These are phyloP conservation scores for Melopsittacus undulatus DNA, from an alignment of 2,797 vertebrate genomes.

Conservation along the genomic window DNA sequence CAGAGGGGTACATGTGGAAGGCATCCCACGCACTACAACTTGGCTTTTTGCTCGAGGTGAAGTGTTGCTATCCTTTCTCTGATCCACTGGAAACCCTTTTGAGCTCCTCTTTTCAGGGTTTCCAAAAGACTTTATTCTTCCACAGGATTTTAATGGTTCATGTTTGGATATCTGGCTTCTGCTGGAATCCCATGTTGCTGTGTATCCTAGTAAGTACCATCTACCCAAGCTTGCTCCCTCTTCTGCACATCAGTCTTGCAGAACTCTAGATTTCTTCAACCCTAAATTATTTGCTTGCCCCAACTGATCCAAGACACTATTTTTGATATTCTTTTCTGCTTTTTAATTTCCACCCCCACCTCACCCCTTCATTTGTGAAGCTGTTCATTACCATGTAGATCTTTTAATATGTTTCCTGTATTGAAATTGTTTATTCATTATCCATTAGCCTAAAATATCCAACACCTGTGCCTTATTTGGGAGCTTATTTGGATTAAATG, in stretches of 20 bases:
- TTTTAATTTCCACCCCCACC: neutral
- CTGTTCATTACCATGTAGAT: neutral
- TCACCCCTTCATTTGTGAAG: neutral
- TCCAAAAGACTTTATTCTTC: neutral
- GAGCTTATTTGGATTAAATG: neutral
- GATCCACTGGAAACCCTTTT: neutral
- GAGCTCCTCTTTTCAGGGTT: neutral
- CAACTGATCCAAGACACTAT: neutral
- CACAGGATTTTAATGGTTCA: neutral
- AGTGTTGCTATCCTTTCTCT: neutral
- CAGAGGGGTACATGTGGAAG: fast-evolving
- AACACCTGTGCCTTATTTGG: neutral
- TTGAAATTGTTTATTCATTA: neutral
- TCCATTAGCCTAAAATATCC: neutral
- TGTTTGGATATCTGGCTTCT: neutral
- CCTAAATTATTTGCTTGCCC: neutral
- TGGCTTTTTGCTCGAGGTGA: neutral
- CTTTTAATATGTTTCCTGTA: neutral
- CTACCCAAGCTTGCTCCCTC: neutral
- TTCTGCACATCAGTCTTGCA: neutral
- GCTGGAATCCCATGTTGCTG: neutral
- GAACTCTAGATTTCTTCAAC: neutral
- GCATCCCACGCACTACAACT: neutral
- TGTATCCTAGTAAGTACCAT: neutral
- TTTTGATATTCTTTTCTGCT: neutral